These are phyloP conservation scores for Alviniconcha strummeri DNA, from an alignment of 2,888 invertebrate species.

Conservation along the genomic window DNA sequence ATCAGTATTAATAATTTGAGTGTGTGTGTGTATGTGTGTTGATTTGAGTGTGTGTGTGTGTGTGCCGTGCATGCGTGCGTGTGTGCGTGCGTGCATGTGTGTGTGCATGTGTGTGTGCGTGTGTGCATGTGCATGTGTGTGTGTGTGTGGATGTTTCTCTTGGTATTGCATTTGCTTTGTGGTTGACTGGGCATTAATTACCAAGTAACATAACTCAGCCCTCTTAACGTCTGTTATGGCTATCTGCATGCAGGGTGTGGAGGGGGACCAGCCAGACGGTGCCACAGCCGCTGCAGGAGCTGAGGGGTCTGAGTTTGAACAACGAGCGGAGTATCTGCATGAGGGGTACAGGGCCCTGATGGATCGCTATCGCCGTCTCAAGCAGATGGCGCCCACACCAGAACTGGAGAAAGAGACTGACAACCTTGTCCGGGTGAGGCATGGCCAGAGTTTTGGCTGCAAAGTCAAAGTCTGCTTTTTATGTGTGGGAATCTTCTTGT, in stretches of 20 bases:
- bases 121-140: neutral
- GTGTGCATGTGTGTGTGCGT: neutral
- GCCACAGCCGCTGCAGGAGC: constrained; percentile 5
- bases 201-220: too few relatives aligned
- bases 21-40: constrained; percentile 2
- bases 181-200: neutral
- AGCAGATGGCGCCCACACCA: constrained; percentile 62
- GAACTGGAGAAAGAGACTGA: constrained; percentile 65
- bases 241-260: too few relatives aligned
- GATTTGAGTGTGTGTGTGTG: neutral
- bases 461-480: too few relatives aligned
- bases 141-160: neutral
- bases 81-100: neutral
- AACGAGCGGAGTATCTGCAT: constrained; percentile 56
- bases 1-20: neutral
- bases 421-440: constrained; percentile 62
- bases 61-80: neutral
- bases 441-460: too few relatives aligned
- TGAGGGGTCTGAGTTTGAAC: constrained; percentile 49
- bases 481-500: too few relatives aligned
- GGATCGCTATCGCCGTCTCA: constrained; percentile 66
- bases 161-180: too few relatives aligned
- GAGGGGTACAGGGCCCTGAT: constrained; percentile 67
- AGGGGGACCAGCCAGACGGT: too few relatives aligned
- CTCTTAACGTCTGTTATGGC: too few relatives aligned